Evolutionary conservation across 2,113 vertebrate genomes (phyloP).

Genomic region (Channa argus): DNA sequence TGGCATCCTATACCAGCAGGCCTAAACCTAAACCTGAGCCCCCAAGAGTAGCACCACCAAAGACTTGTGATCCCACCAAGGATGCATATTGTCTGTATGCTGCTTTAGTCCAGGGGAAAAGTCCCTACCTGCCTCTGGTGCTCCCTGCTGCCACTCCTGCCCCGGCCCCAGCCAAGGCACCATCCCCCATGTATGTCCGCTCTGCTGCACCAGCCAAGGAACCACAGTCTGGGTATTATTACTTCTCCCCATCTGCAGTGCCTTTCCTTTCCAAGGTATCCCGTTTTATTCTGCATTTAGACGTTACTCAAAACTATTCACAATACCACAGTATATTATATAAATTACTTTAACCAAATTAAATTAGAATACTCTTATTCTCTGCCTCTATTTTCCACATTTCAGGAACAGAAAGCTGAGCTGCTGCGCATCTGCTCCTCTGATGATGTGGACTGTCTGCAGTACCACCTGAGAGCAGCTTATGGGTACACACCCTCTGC

Average conservation of each 20-base stretch:
- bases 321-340: no score
- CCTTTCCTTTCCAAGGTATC: constrained; percentile 80
- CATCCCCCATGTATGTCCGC: constrained; percentile 68
- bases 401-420: constrained; percentile 81
- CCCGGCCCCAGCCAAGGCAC: constrained; percentile 72
- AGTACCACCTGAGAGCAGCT: constrained; percentile 84
- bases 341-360: no score
- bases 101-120: constrained; percentile 72
- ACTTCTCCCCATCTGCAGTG: constrained; percentile 66
- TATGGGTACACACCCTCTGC: constrained; percentile 71
- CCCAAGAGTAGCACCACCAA: constrained; percentile 77
- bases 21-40: constrained; percentile 72
- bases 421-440: constrained; percentile 82
- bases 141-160: constrained; percentile 54
- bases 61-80: constrained; percentile 83
- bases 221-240: constrained; percentile 71
- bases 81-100: constrained; percentile 81
- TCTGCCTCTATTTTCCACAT: not conserved
- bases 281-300: no score
- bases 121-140: constrained; percentile 75
- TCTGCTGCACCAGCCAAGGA: constrained; percentile 67
- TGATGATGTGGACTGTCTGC: constrained; percentile 84
- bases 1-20: constrained; percentile 74
- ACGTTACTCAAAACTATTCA: no score
- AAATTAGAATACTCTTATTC: no score